Percentiles rank a stretch among this genome's conserved stretches.
These are phyloP conservation scores for Melanerpes aurifrons DNA, from an alignment of 2,113 vertebrate species.

Conservation along the genomic window DNA sequence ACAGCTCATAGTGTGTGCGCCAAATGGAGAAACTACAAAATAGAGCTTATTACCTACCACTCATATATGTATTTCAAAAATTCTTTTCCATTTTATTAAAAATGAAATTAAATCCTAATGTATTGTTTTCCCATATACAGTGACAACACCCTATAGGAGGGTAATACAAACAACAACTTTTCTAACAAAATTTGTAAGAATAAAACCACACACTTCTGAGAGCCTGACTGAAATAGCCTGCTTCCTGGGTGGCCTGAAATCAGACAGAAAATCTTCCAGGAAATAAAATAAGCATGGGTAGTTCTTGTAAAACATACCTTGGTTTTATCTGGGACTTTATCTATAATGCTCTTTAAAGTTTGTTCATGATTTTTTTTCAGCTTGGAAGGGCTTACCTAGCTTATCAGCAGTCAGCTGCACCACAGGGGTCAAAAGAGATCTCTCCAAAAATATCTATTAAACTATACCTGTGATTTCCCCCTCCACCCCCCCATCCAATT, in stretches of 20 bases:
- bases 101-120: constrained; percentile 14
- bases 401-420: not conserved
- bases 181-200: not conserved
- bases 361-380: not conserved
- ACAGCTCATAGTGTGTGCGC: not conserved
- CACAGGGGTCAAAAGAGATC: not conserved
- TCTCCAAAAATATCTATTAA: not conserved
- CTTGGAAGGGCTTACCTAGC: not conserved
- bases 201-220: not conserved
- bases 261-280: not conserved
- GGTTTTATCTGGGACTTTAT: not conserved
- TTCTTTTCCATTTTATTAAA: constrained; percentile 38
- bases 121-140: not conserved
- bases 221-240: not conserved
- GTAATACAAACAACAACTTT: not conserved
- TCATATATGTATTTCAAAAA: constrained; percentile 17
- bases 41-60: not conserved
- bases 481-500: fast-evolving
- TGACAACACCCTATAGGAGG: not conserved
- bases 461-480: not conserved
- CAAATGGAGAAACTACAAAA: not conserved
- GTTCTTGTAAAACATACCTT: not conserved
- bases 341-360: not conserved
- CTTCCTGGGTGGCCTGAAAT: not conserved
- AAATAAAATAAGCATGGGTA: not conserved